Evolutionary conservation across 2,113 vertebrate species (phyloP).

Genomic region (Ranitomeya imitator): DNA sequence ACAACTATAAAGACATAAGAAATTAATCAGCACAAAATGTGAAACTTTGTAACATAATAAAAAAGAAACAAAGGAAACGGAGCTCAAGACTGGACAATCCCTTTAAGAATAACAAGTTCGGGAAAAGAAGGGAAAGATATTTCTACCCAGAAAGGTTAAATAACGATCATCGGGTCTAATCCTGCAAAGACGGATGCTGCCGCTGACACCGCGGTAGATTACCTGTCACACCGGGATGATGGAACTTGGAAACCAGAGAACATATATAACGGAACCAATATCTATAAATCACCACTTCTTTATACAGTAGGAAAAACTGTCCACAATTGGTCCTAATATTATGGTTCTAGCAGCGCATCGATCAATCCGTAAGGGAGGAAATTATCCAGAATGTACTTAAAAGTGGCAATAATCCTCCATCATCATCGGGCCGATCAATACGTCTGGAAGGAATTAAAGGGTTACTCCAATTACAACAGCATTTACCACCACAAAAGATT

Average conservation of each 20-base stretch:
- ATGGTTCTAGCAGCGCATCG: background rate
- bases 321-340: background rate
- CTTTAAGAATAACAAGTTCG: background rate
- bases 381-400: background rate
- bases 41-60: background rate
- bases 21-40: background rate
- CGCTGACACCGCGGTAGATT: background rate
- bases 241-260: background rate
- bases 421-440: background rate
- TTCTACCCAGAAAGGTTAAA: background rate
- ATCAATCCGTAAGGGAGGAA: background rate
- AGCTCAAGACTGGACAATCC: background rate
- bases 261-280: background rate
- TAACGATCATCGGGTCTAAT: background rate
- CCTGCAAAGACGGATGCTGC: background rate
- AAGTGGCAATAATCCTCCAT: background rate
- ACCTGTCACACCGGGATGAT: background rate
- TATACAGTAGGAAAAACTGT: background rate
- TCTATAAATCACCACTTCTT: constrained; percentile 4
- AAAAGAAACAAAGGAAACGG: background rate
- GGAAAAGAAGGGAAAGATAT: background rate
- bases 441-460: background rate
- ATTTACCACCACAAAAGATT: too few relatives aligned
- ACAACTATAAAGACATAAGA: too few relatives aligned
- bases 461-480: background rate